Percentiles rank a stretch among this genome's conserved stretches.
Conservation (phyloP, 2,797 vertebrate genomes). For the Odontamblyopus rebecca region DNA sequence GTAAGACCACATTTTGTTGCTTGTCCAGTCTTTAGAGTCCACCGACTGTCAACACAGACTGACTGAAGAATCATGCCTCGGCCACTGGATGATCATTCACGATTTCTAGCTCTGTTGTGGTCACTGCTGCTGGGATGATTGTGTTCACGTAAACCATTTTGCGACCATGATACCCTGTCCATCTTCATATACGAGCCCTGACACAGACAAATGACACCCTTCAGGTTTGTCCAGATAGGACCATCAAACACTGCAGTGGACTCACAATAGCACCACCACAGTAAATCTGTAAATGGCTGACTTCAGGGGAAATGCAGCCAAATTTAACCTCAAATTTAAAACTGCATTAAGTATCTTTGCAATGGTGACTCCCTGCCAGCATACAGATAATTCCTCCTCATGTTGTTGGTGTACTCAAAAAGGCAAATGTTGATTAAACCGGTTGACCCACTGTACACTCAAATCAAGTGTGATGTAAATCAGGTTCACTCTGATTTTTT, state of each 20-base stretch:
- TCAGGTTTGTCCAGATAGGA: conserved; percentile 62
- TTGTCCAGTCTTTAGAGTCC: not conserved
- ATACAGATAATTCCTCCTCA: conserved; percentile 13
- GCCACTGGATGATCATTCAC: conserved; percentile 5
- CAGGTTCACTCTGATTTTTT: not conserved
- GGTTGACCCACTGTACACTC: not conserved
- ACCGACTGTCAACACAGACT: not conserved
- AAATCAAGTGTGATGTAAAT: not conserved
- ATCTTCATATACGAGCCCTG: conserved; percentile 2
- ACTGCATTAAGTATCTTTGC: not conserved
- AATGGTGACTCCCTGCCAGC: conserved; percentile 14
- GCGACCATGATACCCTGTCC: conserved; percentile 9
- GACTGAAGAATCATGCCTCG: not conserved
- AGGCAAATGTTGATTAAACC: not conserved
- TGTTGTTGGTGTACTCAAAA: conserved; percentile 4
- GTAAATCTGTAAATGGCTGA: conserved; percentile 48
- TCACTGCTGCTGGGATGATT: conserved; percentile 2
- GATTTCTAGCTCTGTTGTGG: conserved; percentile 7
- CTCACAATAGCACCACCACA: conserved; percentile 55
- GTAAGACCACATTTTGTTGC: not conserved
- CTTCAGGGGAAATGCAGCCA: conserved; percentile 24
- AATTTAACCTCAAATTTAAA: conserved; percentile 31
- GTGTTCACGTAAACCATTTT: conserved; percentile 8
- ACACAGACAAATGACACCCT: conserved; percentile 54
- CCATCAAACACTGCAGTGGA: conserved; percentile 63